phyloP scores from a whole-genome alignment of 2,888 invertebrate species.

The Macrophya alboannulata region DNA sequence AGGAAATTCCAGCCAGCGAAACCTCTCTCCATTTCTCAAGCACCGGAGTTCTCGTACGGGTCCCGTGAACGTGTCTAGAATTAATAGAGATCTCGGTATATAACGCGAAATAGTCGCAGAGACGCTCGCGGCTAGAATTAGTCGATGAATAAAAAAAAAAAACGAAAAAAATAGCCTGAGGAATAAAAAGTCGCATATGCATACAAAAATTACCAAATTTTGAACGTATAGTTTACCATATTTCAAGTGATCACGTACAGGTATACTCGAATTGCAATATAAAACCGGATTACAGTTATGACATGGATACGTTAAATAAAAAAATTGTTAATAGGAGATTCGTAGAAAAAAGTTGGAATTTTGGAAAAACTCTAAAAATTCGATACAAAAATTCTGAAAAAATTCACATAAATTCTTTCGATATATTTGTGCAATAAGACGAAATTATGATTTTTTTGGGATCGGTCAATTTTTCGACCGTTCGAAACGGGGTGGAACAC shows the following conservation, averaged over 20 bases:
- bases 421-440: too few relatives aligned
- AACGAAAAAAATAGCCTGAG: background rate
- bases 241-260: background rate
- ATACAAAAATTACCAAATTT: background rate
- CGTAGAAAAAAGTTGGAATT: too few relatives aligned
- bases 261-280: background rate
- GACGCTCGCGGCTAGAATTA: background rate
- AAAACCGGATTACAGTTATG: background rate
- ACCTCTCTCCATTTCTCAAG: conserved; percentile 24
- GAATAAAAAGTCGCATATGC: conserved; percentile 14
- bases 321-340: background rate
- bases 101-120: conserved; percentile 13
- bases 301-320: background rate
- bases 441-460: too few relatives aligned
- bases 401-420: too few relatives aligned
- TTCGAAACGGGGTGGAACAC: too few relatives aligned
- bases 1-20: conserved; percentile 30
- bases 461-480: too few relatives aligned
- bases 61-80: conserved; percentile 41
- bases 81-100: conserved; percentile 37
- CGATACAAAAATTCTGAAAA: too few relatives aligned
- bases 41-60: conserved; percentile 37
- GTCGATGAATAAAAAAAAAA: too few relatives aligned
- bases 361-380: too few relatives aligned
- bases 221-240: background rate